A percentile compares a stretch with the other conserved stretches of the same genome.
Conservation (phyloP, 1,140 invertebrate genomes). For the Triops cancriformis region DNA sequence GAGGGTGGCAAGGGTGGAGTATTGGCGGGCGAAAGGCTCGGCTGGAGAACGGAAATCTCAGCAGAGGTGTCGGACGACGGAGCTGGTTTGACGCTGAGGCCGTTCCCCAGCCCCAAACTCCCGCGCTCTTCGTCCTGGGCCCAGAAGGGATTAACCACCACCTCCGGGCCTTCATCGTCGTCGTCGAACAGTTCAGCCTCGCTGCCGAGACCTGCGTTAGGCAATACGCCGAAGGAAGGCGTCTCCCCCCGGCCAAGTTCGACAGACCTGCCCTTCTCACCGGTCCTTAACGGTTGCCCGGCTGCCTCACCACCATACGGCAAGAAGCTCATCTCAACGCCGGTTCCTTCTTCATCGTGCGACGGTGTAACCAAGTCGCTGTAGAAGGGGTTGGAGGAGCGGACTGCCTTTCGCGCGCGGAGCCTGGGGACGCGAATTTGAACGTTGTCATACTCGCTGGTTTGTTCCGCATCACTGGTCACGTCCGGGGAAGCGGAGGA, state of each 20-base stretch:
- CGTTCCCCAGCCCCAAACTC: background rate
- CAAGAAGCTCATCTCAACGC: background rate
- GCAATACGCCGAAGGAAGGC: background rate
- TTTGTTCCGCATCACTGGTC: background rate
- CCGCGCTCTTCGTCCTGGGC: constrained; percentile 17
- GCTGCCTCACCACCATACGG: background rate
- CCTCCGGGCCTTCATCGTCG: background rate
- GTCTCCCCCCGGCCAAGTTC: background rate
- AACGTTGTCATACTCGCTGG: background rate
- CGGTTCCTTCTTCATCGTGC: background rate
- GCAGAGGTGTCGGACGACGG: background rate
- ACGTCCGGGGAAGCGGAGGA: background rate
- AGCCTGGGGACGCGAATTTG: background rate
- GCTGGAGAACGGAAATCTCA: background rate
- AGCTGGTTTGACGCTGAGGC: background rate
- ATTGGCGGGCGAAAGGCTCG: background rate
- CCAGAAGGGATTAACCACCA: constrained; percentile 22
- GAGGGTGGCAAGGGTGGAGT: background rate
- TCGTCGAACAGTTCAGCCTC: background rate
- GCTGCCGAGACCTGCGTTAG: background rate
- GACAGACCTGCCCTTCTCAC: background rate
- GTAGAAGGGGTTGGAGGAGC: background rate
- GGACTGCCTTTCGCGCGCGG: background rate
- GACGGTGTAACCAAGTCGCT: background rate
- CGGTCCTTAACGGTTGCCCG: background rate